These are phyloP conservation scores for Mirza zaza DNA, from an alignment of 2,113 vertebrate species.

Conservation along the genomic window DNA sequence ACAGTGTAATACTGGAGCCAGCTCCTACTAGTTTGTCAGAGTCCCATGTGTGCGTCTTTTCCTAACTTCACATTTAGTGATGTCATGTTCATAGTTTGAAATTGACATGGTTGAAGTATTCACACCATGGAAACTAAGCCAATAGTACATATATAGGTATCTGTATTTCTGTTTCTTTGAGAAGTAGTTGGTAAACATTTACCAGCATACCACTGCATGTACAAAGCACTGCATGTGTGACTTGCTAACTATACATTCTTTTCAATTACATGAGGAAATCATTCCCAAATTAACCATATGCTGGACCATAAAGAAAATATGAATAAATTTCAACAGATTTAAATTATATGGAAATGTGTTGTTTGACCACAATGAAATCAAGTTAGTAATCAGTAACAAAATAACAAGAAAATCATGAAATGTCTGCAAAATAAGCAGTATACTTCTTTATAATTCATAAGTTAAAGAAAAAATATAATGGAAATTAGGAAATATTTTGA, in stretches of 20 bases:
- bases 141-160: not conserved
- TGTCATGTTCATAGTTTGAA: not conserved
- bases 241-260: not conserved
- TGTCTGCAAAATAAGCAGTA: not conserved
- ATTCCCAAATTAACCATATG: not conserved
- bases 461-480: not conserved
- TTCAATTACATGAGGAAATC: not conserved
- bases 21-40: not conserved
- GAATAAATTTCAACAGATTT: not conserved
- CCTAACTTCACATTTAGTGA: not conserved
- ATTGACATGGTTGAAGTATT: not conserved
- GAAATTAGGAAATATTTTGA: slow-evolving; percentile 43
- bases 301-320: not conserved
- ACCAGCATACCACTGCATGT: not conserved
- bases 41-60: not conserved
- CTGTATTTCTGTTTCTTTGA: not conserved
- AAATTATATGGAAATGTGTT: not conserved
- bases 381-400: slow-evolving; percentile 4
- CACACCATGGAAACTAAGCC: not conserved
- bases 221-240: not conserved
- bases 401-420: not conserved
- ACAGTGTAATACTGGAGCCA: not conserved
- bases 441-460: not conserved
- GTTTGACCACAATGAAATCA: not conserved
- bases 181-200: not conserved